phyloP scores from a whole-genome alignment of 2,888 invertebrate species.

The Bhutanitis thaidina region DNA sequence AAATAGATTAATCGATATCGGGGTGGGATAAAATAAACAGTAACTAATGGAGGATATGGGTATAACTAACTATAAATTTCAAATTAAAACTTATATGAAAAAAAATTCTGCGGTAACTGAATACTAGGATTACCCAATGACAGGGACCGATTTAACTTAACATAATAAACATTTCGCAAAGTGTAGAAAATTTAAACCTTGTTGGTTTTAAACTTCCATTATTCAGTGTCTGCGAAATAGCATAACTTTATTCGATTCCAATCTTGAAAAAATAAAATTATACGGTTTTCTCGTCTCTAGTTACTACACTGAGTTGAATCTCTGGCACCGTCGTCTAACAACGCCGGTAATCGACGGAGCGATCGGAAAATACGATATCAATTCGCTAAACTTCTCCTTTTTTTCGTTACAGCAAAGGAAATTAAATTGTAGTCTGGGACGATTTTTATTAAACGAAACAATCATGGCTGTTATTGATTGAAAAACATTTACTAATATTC shows the following conservation, averaged over 20 bases:
- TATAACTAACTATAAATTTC: no score
- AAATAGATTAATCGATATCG: no score
- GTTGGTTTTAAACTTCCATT: background rate
- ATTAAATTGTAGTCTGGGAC: conserved; percentile 41
- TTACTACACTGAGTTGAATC: conserved; percentile 7
- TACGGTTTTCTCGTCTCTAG: conserved; percentile 2
- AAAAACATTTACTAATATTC: background rate
- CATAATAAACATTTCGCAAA: no score
- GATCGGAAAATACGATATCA: conserved; percentile 58
- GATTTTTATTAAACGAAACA: conserved; percentile 5
- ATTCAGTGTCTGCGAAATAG: conserved; percentile 1
- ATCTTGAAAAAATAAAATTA: conserved; percentile 9
- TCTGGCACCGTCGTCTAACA: conserved; percentile 23
- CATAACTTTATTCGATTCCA: conserved; percentile 6
- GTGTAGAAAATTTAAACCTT: no score
- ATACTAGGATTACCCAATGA: no score
- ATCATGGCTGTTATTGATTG: background rate
- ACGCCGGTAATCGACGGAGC: conserved; percentile 38
- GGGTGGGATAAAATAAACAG: no score
- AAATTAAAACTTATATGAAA: no score
- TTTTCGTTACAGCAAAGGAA: conserved; percentile 40
- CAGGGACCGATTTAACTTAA: no score
- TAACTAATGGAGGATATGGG: no score
- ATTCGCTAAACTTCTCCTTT: conserved; percentile 51
- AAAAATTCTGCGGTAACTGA: no score